A percentile compares a stretch with the other conserved stretches of the same genome.
Evolutionary conservation across 2,888 invertebrate genomes (phyloP).

Genomic region (Plagodis pulveraria): DNA sequence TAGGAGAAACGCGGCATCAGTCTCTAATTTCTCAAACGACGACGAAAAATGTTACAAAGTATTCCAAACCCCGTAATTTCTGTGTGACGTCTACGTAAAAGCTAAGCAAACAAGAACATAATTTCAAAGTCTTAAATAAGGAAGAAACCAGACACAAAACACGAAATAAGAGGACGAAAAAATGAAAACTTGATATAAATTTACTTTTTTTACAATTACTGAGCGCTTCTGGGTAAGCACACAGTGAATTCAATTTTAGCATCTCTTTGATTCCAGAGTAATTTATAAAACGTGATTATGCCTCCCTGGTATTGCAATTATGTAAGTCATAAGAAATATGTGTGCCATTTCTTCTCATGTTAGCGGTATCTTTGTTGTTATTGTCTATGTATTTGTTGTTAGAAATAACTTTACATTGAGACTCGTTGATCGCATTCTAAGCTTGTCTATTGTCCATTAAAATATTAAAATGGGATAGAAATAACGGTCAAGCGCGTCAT

Average conservation of each 20-base stretch:
- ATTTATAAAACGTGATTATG: constrained; percentile 3
- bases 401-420: too few species aligned
- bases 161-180: constrained; percentile 17
- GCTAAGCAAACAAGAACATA: constrained; percentile 3
- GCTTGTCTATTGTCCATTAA: too few species aligned
- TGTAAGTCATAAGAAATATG: not conserved
- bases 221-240: constrained; percentile 16
- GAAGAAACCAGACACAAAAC: constrained; percentile 9
- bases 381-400: not conserved
- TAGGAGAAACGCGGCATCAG: too few species aligned
- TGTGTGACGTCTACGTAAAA: not conserved
- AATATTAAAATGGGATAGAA: too few species aligned
- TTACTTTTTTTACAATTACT: constrained; percentile 24
- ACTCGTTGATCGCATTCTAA: too few species aligned
- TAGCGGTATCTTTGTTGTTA: not conserved
- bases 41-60: too few species aligned
- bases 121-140: constrained; percentile 12
- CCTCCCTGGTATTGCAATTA: not conserved
- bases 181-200: constrained; percentile 19
- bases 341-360: not conserved
- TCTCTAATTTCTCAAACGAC: too few species aligned
- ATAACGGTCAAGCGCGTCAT: too few species aligned
- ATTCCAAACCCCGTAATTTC: too few species aligned
- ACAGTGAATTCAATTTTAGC: constrained; percentile 19
- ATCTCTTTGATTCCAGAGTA: constrained; percentile 8